A percentile compares a stretch with the other conserved stretches of the same genome.
phyloP scores from a whole-genome alignment of 2,888 invertebrate species.

The Pyralis farinalis region DNA sequence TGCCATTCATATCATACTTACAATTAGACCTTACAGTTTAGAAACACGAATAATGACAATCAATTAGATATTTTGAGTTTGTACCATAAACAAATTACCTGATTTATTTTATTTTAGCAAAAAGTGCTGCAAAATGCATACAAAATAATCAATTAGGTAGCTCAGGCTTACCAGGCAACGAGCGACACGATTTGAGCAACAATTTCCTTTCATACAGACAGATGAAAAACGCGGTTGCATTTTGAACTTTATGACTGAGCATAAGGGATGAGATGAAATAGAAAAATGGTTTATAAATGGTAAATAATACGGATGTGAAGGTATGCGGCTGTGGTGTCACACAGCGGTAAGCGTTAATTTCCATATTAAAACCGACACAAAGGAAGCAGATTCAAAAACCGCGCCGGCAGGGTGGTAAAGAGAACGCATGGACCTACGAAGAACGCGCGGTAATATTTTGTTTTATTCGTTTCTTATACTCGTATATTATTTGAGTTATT shows the following conservation, averaged over 20 bases:
- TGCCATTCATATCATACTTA: too few species aligned
- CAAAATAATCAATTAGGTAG: slow-evolving; percentile 62
- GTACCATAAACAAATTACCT: too few species aligned
- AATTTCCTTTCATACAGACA: slow-evolving; percentile 29
- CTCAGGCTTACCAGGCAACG: slow-evolving; percentile 33
- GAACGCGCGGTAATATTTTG: slow-evolving; percentile 32
- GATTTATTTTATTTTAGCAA: too few species aligned
- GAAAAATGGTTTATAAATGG: slow-evolving; percentile 24
- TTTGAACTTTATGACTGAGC: slow-evolving; percentile 26
- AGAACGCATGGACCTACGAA: slow-evolving; percentile 18
- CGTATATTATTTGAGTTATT: too few species aligned
- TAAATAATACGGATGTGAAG: slow-evolving; percentile 53
- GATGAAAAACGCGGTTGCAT: slow-evolving; percentile 15
- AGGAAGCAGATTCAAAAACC: slow-evolving; percentile 80
- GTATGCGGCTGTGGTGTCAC: slow-evolving; percentile 57
- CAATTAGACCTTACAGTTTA: too few species aligned
- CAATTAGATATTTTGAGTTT: too few species aligned
- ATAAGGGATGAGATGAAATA: slow-evolving; percentile 26
- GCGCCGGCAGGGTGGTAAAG: slow-evolving; percentile 47
- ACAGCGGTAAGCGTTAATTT: slow-evolving; percentile 76
- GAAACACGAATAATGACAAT: too few species aligned
- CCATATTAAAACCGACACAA: slow-evolving; percentile 81
- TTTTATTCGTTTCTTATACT: too few species aligned
- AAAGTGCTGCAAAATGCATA: slow-evolving; percentile 25
- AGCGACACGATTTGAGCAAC: slow-evolving; percentile 44